Conservation (phyloP, 1,140 invertebrate genomes). For the Bombus vancouverensis region DNA sequence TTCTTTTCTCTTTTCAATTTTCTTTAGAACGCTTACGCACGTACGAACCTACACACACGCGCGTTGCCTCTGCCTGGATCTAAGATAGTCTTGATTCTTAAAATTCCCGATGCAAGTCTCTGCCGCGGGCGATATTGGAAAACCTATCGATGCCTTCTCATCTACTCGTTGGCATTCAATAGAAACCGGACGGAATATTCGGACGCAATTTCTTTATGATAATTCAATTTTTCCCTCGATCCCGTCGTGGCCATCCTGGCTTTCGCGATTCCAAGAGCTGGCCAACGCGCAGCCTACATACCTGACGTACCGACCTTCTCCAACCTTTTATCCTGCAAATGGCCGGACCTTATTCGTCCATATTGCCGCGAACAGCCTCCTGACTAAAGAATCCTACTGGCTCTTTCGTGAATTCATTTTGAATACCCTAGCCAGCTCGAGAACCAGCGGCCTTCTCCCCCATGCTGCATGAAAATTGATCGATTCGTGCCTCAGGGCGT, state of each 20-base stretch:
- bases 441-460: not conserved
- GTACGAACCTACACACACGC: slow-evolving; percentile 30
- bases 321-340: slow-evolving; percentile 65
- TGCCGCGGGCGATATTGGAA: slow-evolving; percentile 65
- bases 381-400: slow-evolving; percentile 48
- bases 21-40: slow-evolving; percentile 38
- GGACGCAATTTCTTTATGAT: slow-evolving; percentile 74
- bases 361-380: slow-evolving; percentile 53
- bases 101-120: slow-evolving; percentile 58
- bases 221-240: slow-evolving; percentile 70
- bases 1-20: slow-evolving; percentile 34
- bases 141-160: slow-evolving; percentile 66
- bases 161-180: slow-evolving; percentile 70
- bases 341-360: slow-evolving; percentile 55
- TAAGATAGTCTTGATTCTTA: slow-evolving; percentile 58
- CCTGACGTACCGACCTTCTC: slow-evolving; percentile 46
- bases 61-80: not conserved
- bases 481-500: slow-evolving; percentile 7
- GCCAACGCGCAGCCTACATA: slow-evolving; percentile 52
- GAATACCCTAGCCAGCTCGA: not conserved
- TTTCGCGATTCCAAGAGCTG: slow-evolving; percentile 28
- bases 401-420: slow-evolving; percentile 64
- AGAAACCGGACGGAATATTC: slow-evolving; percentile 68
- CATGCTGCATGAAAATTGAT: slow-evolving; percentile 55
- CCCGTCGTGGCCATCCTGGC: not conserved